Evolutionary conservation across 2,888 invertebrate genomes (phyloP).

Genomic region (Phengaris alcon): DNA sequence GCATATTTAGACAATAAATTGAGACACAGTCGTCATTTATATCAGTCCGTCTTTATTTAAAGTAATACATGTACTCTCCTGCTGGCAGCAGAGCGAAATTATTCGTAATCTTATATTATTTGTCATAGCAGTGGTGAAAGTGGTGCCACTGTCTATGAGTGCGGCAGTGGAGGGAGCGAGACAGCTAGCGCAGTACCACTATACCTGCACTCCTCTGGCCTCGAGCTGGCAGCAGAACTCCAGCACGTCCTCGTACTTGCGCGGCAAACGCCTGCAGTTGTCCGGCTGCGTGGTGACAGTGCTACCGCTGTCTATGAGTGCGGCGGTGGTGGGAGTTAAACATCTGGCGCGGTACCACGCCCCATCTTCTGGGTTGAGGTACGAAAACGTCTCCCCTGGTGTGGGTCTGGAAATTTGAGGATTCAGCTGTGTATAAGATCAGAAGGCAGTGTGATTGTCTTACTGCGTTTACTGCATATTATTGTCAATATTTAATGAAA

Average conservation of each 20-base stretch:
- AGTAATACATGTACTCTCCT: no score
- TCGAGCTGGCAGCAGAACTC: conserved; percentile 59
- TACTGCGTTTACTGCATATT: no score
- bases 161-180: conserved; percentile 37
- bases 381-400: conserved; percentile 56
- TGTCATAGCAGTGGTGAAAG: conserved; percentile 38
- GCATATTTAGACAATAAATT: no score
- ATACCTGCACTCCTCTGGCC: conserved; percentile 45
- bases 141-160: no score
- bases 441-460: no score
- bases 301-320: conserved; percentile 54
- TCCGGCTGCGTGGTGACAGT: conserved; percentile 41
- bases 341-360: conserved; percentile 65
- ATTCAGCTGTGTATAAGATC: not conserved
- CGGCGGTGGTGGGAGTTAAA: conserved; percentile 44
- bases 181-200: conserved; percentile 62
- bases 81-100: no score
- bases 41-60: no score
- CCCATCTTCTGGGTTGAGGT: conserved; percentile 50
- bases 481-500: no score
- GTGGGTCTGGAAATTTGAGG: conserved; percentile 44
- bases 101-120: no score
- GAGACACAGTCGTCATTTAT: no score
- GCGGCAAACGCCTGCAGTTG: conserved; percentile 43
- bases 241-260: conserved; percentile 45